A percentile compares a stretch with the other conserved stretches of the same genome.
These are phyloP conservation scores for Apostichopus parvimensis DNA, from an alignment of 35 echinoderm and acorn worm genomes.

Conservation along the genomic window DNA sequence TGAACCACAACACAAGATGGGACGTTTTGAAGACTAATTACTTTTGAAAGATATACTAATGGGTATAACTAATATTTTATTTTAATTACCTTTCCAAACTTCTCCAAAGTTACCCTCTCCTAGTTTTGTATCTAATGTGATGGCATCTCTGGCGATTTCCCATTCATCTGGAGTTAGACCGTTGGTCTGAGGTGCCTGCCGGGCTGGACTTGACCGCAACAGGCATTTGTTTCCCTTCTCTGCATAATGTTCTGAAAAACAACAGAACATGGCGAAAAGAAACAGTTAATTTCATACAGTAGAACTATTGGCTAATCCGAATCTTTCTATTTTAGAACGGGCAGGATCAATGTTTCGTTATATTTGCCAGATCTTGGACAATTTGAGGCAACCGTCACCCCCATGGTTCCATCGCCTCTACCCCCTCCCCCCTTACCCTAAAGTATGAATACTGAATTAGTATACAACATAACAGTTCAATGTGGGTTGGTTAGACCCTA, in stretches of 20 bases:
- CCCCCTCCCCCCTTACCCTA: neutral
- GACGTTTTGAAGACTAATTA: no score
- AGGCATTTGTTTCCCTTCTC: slow-evolving; percentile 35
- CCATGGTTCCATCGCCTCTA: neutral
- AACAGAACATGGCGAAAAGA: neutral
- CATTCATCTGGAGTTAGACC: slow-evolving; percentile 40
- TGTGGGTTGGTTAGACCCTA: no score
- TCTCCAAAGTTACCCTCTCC: slow-evolving; percentile 52
- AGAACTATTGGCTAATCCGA: no score
- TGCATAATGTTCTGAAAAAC: slow-evolving; percentile 1
- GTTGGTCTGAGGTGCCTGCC: slow-evolving; percentile 8
- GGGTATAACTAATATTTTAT: no score
- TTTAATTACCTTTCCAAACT: slow-evolving; percentile 36
- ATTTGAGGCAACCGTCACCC: neutral
- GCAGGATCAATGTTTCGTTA: no score
- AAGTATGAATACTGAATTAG: neutral
- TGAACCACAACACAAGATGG: no score
- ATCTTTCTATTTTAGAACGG: no score
- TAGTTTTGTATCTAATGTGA: slow-evolving; percentile 14
- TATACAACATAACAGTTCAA: no score
- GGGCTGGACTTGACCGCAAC: slow-evolving; percentile 23
- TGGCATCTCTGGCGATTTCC: slow-evolving; percentile 37
- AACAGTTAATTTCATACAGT: neutral
- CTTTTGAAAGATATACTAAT: no score
- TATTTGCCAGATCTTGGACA: no score